Percentiles rank a stretch among this genome's conserved stretches.
Conservation (phyloP, 2,113 vertebrate genomes). For the Cacatua alba region DNA sequence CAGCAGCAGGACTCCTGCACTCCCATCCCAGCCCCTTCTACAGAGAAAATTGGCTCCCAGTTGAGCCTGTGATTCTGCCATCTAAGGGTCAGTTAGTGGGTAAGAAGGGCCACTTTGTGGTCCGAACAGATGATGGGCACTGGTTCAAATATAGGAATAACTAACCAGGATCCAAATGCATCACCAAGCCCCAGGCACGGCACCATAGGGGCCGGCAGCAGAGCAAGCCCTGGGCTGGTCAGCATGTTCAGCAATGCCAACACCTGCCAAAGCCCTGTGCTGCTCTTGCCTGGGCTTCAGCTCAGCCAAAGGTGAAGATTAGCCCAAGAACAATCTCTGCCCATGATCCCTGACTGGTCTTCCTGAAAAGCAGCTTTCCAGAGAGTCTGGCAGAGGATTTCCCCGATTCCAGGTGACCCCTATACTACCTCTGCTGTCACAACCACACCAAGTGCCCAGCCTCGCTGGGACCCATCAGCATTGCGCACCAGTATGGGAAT, state of each 20-base stretch:
- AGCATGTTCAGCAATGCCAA: not conserved
- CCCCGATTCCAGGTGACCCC: not conserved
- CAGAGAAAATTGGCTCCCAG: fast-evolving
- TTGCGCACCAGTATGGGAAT: fast-evolving
- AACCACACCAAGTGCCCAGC: not conserved
- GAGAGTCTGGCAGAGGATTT: not conserved
- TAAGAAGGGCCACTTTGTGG: not conserved
- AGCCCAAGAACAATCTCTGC: fast-evolving
- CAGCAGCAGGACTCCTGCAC: fast-evolving
- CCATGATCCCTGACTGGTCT: fast-evolving
- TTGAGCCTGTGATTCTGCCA: fast-evolving
- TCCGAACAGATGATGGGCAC: fast-evolving
- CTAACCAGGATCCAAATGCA: not conserved
- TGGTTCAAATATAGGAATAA: not conserved
- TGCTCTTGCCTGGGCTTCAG: fast-evolving
- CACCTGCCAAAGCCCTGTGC: fast-evolving
- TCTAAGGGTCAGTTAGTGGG: not conserved
- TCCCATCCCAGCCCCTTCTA: not conserved
- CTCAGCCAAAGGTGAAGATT: fast-evolving
- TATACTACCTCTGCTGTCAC: not conserved
- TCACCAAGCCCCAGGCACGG: fast-evolving
- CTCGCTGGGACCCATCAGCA: fast-evolving
- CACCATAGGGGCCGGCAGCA: not conserved
- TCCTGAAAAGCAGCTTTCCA: not conserved
- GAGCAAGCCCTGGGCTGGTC: not conserved